phyloP scores from a whole-genome alignment of 2,888 invertebrate genomes.

The Dasypogon diadema region DNA sequence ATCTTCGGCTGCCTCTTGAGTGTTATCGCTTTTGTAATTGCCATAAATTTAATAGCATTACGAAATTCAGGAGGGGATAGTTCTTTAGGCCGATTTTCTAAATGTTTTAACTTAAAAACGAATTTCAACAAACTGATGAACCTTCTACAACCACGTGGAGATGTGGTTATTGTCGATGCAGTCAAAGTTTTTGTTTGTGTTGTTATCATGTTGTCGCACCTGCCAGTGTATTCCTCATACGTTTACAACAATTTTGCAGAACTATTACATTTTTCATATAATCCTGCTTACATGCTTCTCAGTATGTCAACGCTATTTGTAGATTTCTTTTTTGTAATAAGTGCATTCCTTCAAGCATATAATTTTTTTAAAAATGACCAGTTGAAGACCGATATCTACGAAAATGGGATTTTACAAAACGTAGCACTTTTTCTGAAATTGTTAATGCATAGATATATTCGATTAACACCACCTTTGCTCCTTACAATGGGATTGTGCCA shows the following conservation, averaged over 20 bases:
- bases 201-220: background rate
- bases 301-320: background rate
- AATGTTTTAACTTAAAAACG: background rate
- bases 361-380: slow-evolving; percentile 25
- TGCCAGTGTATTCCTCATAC: background rate
- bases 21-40: too few relatives aligned
- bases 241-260: background rate
- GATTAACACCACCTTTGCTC: slow-evolving; percentile 14
- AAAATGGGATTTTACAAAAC: background rate
- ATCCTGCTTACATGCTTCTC: background rate
- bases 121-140: background rate
- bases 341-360: slow-evolving; percentile 18
- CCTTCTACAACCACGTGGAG: background rate
- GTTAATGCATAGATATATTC: slow-evolving; percentile 14
- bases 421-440: background rate
- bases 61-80: too few relatives aligned
- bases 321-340: slow-evolving; percentile 29
- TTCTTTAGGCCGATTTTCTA: too few relatives aligned
- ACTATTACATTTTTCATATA: background rate
- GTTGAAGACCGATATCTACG: background rate
- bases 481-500: slow-evolving; percentile 10
- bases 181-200: slow-evolving; percentile 1
- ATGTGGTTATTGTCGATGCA: background rate
- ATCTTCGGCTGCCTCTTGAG: too few relatives aligned
- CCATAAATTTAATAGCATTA: too few relatives aligned